phyloP scores from a whole-genome alignment of 1,140 invertebrate genomes.

The Tenebrio molitor region DNA sequence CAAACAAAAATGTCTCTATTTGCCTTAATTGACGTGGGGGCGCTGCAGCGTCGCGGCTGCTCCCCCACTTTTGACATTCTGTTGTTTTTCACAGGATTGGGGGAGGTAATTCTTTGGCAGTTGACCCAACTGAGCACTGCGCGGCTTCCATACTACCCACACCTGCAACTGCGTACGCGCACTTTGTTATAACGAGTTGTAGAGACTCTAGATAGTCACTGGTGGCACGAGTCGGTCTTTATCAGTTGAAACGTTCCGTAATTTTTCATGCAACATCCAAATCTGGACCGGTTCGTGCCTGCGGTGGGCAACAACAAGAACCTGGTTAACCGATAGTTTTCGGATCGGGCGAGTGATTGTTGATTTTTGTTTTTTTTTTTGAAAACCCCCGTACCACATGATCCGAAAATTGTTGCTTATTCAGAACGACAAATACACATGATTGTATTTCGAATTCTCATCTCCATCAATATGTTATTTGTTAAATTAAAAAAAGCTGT shows the following conservation, averaged over 20 bases:
- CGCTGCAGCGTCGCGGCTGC: background rate
- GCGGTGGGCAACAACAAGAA: conserved; percentile 24
- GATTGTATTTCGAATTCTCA: conserved; percentile 65
- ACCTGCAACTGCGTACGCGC: conserved; percentile 57
- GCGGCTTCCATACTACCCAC: conserved; percentile 58
- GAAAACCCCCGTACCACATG: conserved; percentile 27
- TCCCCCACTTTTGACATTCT: conserved; percentile 3
- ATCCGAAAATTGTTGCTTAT: conserved; percentile 45
- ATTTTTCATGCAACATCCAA: conserved; percentile 39
- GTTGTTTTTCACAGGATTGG: conserved; percentile 15
- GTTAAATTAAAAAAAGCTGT: conserved; percentile 67
- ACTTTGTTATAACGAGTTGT: conserved; percentile 55
- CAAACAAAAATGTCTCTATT: conserved; percentile 33
- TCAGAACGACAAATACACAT: conserved; percentile 54
- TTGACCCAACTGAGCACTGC: conserved; percentile 53
- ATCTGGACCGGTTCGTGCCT: background rate
- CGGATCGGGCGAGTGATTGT: conserved; percentile 31
- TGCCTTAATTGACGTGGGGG: conserved; percentile 17
- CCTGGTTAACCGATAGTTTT: conserved; percentile 23
- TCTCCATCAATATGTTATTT: conserved; percentile 67
- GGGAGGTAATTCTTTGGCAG: conserved; percentile 38
- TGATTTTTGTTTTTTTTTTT: conserved; percentile 44
- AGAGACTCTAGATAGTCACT: conserved; percentile 39
- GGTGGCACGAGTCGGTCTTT: background rate
- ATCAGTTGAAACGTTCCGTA: conserved; percentile 22